Percentiles rank a stretch among this genome's conserved stretches.
Evolutionary conservation across 2,797 vertebrate species (phyloP).

Genomic region (Taeniopygia guttata): DNA sequence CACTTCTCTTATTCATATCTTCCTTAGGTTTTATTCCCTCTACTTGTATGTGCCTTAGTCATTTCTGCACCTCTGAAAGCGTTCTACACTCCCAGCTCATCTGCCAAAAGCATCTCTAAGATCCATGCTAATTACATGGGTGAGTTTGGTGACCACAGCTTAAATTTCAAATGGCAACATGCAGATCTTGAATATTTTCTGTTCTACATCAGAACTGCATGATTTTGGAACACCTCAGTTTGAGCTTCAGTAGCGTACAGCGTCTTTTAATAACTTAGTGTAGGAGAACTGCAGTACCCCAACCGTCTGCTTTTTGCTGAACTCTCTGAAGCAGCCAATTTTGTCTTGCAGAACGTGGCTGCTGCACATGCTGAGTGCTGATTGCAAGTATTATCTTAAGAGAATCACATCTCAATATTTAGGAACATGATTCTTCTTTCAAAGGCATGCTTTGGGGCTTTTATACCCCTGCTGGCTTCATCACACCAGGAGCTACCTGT

Average conservation of each 20-base stretch:
- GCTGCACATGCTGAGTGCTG: conserved; percentile 38
- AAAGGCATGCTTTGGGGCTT: not conserved
- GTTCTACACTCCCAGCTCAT: not conserved
- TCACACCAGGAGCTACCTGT: conserved; percentile 10
- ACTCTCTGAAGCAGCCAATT: conserved; percentile 21
- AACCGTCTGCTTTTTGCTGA: conserved; percentile 55
- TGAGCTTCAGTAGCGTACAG: not conserved
- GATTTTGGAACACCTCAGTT: conserved; percentile 29
- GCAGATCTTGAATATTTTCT: conserved; percentile 4
- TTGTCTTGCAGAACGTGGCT: conserved; percentile 23
- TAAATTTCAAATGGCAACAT: conserved; percentile 11
- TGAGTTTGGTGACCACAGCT: not conserved
- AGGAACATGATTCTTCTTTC: conserved; percentile 37
- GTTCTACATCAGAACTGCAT: not conserved
- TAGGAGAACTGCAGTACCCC: conserved; percentile 51
- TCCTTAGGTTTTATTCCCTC: not conserved
- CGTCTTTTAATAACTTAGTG: conserved; percentile 64
- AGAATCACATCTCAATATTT: conserved; percentile 54
- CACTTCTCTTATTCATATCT: not conserved
- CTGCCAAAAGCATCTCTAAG: not conserved
- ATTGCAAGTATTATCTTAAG: conserved; percentile 56
- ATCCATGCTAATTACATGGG: not conserved
- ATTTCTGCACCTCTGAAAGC: not conserved
- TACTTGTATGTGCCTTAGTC: not conserved
- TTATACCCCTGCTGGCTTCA: conserved; percentile 27